phyloP scores from a whole-genome alignment of 2,888 invertebrate genomes.

The Ellobium chinense region DNA sequence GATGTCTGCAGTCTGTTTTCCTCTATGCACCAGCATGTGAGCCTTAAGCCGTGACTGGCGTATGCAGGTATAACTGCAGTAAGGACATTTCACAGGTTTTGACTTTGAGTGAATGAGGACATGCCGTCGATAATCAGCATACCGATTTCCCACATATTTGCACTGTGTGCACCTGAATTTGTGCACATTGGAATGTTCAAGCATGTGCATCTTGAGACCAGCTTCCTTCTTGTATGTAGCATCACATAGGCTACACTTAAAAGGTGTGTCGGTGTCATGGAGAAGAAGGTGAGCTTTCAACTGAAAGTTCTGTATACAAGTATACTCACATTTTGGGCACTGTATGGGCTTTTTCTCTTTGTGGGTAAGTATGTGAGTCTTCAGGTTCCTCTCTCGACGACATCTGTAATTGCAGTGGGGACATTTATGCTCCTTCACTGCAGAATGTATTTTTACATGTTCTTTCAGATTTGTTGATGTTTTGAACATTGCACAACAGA shows the following conservation, averaged over 20 bases:
- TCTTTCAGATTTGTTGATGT: slow-evolving; percentile 35
- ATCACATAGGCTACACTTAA: slow-evolving; percentile 27
- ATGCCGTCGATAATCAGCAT: slow-evolving; percentile 40
- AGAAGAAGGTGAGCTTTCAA: slow-evolving; percentile 41
- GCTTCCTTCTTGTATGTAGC: slow-evolving; percentile 42
- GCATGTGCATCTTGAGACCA: slow-evolving; percentile 40
- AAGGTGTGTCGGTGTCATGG: slow-evolving; percentile 33
- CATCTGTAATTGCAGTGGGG: slow-evolving; percentile 34
- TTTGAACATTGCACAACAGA: slow-evolving; percentile 36
- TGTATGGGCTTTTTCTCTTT: slow-evolving; percentile 33
- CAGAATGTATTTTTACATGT: slow-evolving; percentile 28
- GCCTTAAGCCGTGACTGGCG: slow-evolving; percentile 40
- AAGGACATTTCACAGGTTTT: slow-evolving; percentile 40
- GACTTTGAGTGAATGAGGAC: slow-evolving; percentile 37
- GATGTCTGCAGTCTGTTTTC: background rate
- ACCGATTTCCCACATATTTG: slow-evolving; percentile 27
- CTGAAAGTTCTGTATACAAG: slow-evolving; percentile 45
- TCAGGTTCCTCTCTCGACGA: slow-evolving; percentile 34
- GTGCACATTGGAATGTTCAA: slow-evolving; percentile 31
- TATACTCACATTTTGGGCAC: slow-evolving; percentile 40
- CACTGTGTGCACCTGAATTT: slow-evolving; percentile 34
- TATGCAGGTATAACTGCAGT: slow-evolving; percentile 40
- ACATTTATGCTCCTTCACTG: slow-evolving; percentile 33
- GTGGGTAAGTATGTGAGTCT: slow-evolving; percentile 41
- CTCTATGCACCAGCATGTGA: slow-evolving; percentile 33